Base-by-base conservation (phyloP, 1,140 invertebrate species). In the Hycleus phaleratus region DNA sequence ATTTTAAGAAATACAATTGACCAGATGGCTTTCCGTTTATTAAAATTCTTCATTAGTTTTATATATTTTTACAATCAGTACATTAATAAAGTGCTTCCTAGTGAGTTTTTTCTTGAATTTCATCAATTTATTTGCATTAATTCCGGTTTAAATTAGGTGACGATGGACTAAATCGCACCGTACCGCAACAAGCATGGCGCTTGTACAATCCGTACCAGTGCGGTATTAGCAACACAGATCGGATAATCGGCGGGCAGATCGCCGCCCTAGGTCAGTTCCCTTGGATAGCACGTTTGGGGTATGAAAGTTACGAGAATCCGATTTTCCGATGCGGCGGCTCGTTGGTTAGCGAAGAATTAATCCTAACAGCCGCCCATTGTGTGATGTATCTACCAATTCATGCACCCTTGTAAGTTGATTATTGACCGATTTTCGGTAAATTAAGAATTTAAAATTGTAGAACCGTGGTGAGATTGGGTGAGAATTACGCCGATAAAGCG, bases 291-390 rank as follows among this genome's bases (percentile, higher is more conserved):
- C 72, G 83, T 24, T 70, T 90, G 18, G 86, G 83, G 24, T 88
- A 86, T 64, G 60, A 67, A 71, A 69, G 10, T 45, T 25, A 26
- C 44, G 45, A 46, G 47, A 52, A 56, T 9, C 6, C 65, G 9
- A 47, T 61, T 7, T 82, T 71, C 57, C 69, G 74, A 42, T 89
- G 86, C 64, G 85, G 83, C 1, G 87, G 84, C 1, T 77, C 80
- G 2, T 71, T 88, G 0, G 78, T 89, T 38, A 81, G 77, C 18
- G 71, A 79, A 38, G 61, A 74, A 2, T 82, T 82, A 60, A 75
- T 88, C 12, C 44, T 88, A 2, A 88, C 85, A 42, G 77, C 87
- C 3, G 84, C 82, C 0, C 87, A 88, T 70, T 88, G 85, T 61
- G 73, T 85, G 2, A 69, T 71, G 2, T 70, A 75, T 55, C 67